Conservation (phyloP, 2,113 vertebrate species). For the Hypomesus transpacificus region DNA sequence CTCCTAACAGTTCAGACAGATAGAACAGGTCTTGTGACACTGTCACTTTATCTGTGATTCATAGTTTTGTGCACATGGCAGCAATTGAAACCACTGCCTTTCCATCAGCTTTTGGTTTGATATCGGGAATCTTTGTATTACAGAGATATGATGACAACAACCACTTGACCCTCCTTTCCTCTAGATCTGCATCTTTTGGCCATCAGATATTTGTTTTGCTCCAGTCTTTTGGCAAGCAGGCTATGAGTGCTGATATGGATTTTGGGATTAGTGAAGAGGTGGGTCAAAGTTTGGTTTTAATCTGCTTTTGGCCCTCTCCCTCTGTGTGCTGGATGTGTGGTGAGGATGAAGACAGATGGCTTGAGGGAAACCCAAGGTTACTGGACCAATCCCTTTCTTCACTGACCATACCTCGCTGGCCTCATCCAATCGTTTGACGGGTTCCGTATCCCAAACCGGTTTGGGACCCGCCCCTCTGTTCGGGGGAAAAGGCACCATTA, state of each 20-base stretch:
- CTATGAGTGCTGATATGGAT: constrained; percentile 33
- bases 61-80: no score
- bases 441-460: constrained; percentile 1
- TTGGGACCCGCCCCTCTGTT: neutral
- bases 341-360: constrained; percentile 51
- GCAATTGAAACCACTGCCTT: no score
- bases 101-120: no score
- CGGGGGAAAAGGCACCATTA: neutral
- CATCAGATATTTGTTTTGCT: neutral
- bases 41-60: neutral
- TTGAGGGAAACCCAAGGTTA: constrained; percentile 24
- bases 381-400: neutral
- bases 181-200: neutral
- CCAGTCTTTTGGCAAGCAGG: neutral
- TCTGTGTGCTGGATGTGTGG: constrained; percentile 13
- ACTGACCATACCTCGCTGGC: constrained; percentile 3
- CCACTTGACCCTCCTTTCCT: neutral
- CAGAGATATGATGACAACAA: neutral
- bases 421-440: neutral
- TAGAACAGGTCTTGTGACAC: constrained; percentile 1
- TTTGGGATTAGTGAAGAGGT: constrained; percentile 42
- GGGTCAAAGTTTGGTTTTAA: constrained; percentile 57
- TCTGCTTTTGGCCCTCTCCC: constrained; percentile 38
- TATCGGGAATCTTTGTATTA: neutral
- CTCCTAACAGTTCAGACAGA: no score